Percentiles rank a stretch among this genome's conserved stretches.
Evolutionary conservation across 2,797 vertebrate genomes (phyloP).

Genomic region (Acropternis orthonyx): DNA sequence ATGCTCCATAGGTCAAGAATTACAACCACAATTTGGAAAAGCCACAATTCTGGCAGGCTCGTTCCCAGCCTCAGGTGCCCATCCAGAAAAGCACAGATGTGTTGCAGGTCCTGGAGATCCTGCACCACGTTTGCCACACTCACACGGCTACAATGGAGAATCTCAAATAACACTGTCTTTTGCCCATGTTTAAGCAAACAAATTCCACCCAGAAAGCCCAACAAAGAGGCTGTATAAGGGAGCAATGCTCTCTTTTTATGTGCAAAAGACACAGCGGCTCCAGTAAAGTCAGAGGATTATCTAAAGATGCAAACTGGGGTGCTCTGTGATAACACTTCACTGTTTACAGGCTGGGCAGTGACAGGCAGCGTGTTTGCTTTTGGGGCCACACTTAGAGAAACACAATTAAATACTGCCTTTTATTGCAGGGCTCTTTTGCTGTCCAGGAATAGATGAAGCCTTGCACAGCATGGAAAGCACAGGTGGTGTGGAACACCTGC

Average conservation of each 20-base stretch:
- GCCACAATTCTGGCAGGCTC: not conserved
- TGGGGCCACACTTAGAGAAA: not conserved
- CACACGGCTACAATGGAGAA: not conserved
- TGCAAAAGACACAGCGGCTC: not conserved
- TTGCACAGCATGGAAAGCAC: not conserved
- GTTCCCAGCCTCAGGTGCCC: not conserved
- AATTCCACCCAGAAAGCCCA: conserved; percentile 15
- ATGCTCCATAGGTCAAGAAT: not conserved
- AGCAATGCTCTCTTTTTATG: not conserved
- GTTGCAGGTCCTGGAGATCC: not conserved
- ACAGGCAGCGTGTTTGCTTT: not conserved
- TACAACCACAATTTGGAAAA: not conserved
- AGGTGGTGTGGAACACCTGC: not conserved
- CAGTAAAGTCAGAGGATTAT: not conserved
- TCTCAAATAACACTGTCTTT: not conserved
- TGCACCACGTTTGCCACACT: not conserved
- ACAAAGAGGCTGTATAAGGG: not conserved
- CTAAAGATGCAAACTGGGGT: not conserved
- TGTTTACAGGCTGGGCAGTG: not conserved
- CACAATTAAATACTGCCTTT: not conserved
- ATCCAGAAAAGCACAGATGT: not conserved
- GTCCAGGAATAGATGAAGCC: not conserved
- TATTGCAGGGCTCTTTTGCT: not conserved
- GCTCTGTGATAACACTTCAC: not conserved
- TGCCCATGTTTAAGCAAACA: not conserved